Evolutionary conservation across 2,888 invertebrate genomes (phyloP), one percentile per base, ranked within the genome.

Genomic region (Noctua fimbriata): DNA sequence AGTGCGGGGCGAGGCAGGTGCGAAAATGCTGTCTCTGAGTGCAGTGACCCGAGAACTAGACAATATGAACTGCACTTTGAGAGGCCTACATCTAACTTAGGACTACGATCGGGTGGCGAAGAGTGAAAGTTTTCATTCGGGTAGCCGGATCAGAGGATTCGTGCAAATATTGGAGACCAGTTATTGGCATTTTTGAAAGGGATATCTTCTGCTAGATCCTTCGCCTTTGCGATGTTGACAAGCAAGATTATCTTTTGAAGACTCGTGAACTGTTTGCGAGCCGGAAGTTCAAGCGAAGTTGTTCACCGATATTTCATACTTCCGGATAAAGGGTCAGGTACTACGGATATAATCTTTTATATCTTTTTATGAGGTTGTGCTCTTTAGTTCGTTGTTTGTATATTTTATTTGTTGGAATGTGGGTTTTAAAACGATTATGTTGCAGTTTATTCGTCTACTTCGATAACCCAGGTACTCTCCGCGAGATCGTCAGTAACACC

Each of bases 311-410:
- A 66, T 66, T 82, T 55, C 69, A 82, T 82, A 58, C 82, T 85
- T 84, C 86, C 86, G 73, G 47, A 28, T 60, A 44, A 41, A 66
- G 49, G 60, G 69, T 69, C 76, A 76, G 76, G 71, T 65, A 49
- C 32, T 52, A 52, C 47, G 67, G 72, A 85, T 85, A 82, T 52
- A 72, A 85, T 85, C 28, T 84, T 79, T 82, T 84, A 73, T 65
- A 58, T 52, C 0, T 84, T 65, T 78, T 84, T 84, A 83, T 67
- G 73, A 69, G 58, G 9, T 32, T 72, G 7, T 47, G 7, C 16
- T 67, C 44, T 80, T 47, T 24, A 36, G 10, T 44, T 1, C 24
- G n/a, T 36, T 69, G 18, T 16, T 6, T 60, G 47, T 49, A 12
- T 69, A n/a, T 52, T 60, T 41, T 32, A 72, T 66, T 67, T 67